Evolutionary conservation across 2,888 invertebrate species (phyloP).

Genomic region (Choristoneura rosaceana): DNA sequence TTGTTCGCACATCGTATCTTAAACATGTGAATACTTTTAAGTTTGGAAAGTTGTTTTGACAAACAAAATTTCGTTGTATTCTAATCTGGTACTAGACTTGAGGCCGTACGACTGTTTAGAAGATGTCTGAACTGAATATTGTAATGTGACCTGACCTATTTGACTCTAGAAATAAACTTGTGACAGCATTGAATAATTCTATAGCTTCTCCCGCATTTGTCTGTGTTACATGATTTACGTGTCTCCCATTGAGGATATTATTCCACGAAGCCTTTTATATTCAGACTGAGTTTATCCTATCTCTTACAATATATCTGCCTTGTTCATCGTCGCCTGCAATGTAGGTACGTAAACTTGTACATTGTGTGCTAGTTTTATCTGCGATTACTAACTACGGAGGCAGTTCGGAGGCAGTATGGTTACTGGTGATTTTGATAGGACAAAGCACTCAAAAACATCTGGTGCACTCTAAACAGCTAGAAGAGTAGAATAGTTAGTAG

Average conservation of each 20-base stretch:
- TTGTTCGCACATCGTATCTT: constrained; percentile 39
- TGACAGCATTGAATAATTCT: constrained; percentile 1
- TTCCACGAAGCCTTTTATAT: constrained; percentile 3
- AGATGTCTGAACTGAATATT: constrained; percentile 17
- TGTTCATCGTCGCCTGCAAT: neutral
- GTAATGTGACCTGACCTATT: constrained; percentile 29
- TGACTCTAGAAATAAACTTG: constrained; percentile 6
- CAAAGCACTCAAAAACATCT: too few species aligned
- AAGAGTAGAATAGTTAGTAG: too few species aligned
- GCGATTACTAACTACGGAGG: too few species aligned
- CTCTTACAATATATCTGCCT: neutral
- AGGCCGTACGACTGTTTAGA: constrained; percentile 11
- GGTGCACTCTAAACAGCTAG: too few species aligned
- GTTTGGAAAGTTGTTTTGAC: constrained; percentile 33
- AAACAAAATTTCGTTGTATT: constrained; percentile 24
- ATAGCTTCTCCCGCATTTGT: constrained; percentile 1
- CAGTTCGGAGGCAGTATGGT: too few species aligned
- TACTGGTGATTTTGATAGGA: too few species aligned
- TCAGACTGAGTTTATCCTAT: neutral
- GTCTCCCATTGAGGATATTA: constrained; percentile 3
- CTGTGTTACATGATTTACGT: constrained; percentile 2
- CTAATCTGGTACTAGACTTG: neutral
- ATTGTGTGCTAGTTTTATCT: too few species aligned
- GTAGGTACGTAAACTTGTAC: neutral
- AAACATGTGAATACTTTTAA: constrained; percentile 39